Conservation (phyloP, 2,888 invertebrate species). For the Seladonia tumulorum region DNA sequence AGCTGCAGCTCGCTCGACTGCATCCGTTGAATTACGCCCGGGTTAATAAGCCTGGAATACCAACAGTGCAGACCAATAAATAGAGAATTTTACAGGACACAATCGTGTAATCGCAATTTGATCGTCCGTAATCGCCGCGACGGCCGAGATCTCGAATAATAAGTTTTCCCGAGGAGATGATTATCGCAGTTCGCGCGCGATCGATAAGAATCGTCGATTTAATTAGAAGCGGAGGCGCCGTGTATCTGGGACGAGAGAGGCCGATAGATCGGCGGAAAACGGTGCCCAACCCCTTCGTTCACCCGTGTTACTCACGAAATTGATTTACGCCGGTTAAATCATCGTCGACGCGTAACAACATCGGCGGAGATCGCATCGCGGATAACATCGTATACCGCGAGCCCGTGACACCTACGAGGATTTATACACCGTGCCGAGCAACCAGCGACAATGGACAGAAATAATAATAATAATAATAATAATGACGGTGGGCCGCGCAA, state of each 20-base stretch:
- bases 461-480: slow-evolving; percentile 43
- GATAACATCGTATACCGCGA: slow-evolving; percentile 43
- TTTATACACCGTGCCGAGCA: slow-evolving; percentile 42
- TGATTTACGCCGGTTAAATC: slow-evolving; percentile 64
- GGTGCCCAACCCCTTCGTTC: slow-evolving; percentile 32
- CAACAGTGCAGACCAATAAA: background rate
- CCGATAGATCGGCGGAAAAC: slow-evolving; percentile 44
- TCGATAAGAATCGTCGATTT: slow-evolving; percentile 16
- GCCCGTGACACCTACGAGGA: slow-evolving; percentile 44
- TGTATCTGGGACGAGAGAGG: background rate
- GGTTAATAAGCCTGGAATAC: background rate
- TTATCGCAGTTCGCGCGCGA: slow-evolving; percentile 16
- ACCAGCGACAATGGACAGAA: slow-evolving; percentile 49
- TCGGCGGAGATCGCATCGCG: slow-evolving; percentile 46
- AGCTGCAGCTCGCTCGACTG: background rate
- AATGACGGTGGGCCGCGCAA: slow-evolving; percentile 33
- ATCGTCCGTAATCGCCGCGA: background rate
- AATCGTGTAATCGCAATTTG: too few species aligned
- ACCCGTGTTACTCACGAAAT: slow-evolving; percentile 55
- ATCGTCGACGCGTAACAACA: slow-evolving; percentile 58
- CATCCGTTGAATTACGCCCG: background rate
- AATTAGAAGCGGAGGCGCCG: slow-evolving; percentile 15
- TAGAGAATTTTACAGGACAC: background rate
- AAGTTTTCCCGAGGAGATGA: background rate
- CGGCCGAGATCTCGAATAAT: slow-evolving; percentile 6